Evolutionary conservation across 1,140 invertebrate genomes (phyloP).

Genomic region (Myzus persicae): DNA sequence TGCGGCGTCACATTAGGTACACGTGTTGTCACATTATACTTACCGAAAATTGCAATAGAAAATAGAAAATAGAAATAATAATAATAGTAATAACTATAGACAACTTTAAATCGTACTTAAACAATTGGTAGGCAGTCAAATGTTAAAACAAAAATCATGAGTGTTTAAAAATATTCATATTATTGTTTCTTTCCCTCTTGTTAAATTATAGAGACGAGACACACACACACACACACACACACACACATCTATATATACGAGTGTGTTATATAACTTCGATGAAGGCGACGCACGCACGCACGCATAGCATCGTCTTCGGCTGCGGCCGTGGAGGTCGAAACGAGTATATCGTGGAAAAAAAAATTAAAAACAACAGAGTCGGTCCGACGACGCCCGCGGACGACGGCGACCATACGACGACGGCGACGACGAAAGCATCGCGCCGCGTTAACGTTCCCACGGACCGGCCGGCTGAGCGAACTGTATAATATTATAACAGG

Average conservation of each 20-base stretch:
- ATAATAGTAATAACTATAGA: too few species aligned
- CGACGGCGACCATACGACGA: neutral
- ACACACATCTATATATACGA: neutral
- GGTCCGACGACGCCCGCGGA: constrained; percentile 9
- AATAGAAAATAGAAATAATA: too few species aligned
- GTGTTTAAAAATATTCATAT: too few species aligned
- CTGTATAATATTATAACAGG: too few species aligned
- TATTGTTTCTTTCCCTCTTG: too few species aligned
- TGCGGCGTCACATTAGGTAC: neutral
- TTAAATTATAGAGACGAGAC: neutral
- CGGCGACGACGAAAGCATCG: neutral
- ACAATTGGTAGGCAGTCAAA: too few species aligned
- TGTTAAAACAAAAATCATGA: too few species aligned
- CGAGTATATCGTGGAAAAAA: neutral
- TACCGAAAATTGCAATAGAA: too few species aligned
- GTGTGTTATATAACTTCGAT: neutral
- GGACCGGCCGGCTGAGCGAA: neutral
- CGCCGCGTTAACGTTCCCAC: constrained; percentile 20
- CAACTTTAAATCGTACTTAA: too few species aligned
- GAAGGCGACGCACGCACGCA: constrained; percentile 13
- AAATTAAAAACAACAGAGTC: neutral
- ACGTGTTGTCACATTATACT: neutral
- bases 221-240: neutral
- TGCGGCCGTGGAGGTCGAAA: neutral
- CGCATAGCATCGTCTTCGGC: neutral